Percentiles rank a stretch among this genome's conserved stretches.
phyloP scores from a whole-genome alignment of 2,113 vertebrate genomes.

The Hyperoodon ampullatus region DNA sequence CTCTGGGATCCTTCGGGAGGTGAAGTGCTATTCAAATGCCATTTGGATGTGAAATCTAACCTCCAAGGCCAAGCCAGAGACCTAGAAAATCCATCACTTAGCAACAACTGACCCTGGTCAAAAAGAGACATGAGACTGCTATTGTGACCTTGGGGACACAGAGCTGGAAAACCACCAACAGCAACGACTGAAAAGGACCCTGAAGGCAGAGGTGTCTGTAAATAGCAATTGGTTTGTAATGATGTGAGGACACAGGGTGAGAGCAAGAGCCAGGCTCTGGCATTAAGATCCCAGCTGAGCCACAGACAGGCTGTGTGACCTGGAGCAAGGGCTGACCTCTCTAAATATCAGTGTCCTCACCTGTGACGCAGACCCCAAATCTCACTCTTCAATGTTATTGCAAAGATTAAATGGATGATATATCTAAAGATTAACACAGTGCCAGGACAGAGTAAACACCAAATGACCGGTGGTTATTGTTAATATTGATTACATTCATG shows the following conservation, averaged over 20 bases:
- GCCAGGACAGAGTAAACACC: background rate
- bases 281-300: background rate
- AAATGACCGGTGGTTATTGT: background rate
- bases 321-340: background rate
- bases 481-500: background rate
- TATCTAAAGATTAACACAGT: background rate
- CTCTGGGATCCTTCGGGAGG: background rate
- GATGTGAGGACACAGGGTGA: background rate
- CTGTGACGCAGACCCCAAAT: background rate
- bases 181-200: slow-evolving; percentile 37
- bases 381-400: background rate
- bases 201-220: slow-evolving; percentile 10
- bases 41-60: slow-evolving; percentile 40
- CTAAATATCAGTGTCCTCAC: background rate
- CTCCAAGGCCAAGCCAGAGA: background rate
- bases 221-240: background rate
- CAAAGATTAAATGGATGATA: background rate
- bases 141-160: slow-evolving; percentile 39
- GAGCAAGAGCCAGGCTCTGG: background rate
- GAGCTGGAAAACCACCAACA: slow-evolving; percentile 43
- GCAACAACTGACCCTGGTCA: background rate
- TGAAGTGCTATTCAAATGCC: background rate
- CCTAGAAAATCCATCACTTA: slow-evolving; percentile 42
- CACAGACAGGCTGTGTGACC: background rate
- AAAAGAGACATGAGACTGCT: background rate